These are phyloP conservation scores for Falco concolor DNA, from an alignment of 2,797 vertebrate species.

Conservation along the genomic window DNA sequence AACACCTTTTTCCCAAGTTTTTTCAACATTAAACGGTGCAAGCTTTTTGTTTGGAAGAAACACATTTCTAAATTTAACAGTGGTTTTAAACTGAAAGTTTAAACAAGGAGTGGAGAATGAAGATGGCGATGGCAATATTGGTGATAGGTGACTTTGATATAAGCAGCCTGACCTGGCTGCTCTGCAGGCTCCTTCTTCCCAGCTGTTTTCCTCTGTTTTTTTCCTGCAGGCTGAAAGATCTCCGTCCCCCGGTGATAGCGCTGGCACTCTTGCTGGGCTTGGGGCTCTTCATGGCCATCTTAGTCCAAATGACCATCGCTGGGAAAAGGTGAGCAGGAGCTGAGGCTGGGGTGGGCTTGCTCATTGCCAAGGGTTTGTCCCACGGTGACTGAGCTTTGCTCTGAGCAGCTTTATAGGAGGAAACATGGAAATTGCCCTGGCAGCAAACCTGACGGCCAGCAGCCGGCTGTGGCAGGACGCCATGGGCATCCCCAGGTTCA, in stretches of 20 bases:
- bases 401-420: slow-evolving; percentile 51
- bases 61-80: not conserved
- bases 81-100: not conserved
- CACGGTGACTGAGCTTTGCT: not conserved
- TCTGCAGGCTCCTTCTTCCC: not conserved
- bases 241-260: not conserved
- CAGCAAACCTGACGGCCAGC: not conserved
- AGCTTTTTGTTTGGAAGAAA: not conserved
- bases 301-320: not conserved
- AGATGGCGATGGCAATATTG: too few species aligned
- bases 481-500: not conserved
- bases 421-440: not conserved
- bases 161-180: not conserved
- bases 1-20: not conserved
- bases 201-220: not conserved
- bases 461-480: not conserved
- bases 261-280: not conserved
- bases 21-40: fast-evolving
- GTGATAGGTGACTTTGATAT: not conserved
- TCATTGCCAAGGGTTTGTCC: fast-evolving
- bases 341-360: not conserved
- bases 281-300: not conserved
- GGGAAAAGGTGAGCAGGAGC: slow-evolving; percentile 45
- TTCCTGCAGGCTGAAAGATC: not conserved
- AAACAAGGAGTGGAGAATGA: not conserved